Evolutionary conservation across 2,113 vertebrate genomes (phyloP).

Genomic region (human (Homo sapiens)): DNA sequence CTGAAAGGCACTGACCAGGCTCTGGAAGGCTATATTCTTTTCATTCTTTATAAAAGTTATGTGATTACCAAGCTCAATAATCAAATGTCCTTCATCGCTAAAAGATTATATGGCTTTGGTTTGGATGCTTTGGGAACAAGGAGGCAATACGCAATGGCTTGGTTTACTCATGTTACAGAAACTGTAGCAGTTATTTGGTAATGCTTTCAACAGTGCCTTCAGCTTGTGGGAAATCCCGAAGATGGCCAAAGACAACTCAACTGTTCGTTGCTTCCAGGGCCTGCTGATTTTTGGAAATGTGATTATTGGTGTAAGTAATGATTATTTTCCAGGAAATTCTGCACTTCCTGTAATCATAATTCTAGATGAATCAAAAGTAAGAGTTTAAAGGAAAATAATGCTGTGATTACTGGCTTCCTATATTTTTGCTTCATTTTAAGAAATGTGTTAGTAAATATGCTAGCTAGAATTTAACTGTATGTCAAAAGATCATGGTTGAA

Average conservation of each 20-base stretch:
- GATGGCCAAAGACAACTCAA: constrained; percentile 83
- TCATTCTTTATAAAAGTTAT: background rate
- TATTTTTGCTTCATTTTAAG: constrained; percentile 24
- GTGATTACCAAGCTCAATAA: background rate
- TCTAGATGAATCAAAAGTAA: constrained; percentile 3
- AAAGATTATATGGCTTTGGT: background rate
- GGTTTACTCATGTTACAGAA: background rate
- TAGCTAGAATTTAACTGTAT: background rate
- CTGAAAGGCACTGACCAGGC: background rate
- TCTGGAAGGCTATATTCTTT: background rate
- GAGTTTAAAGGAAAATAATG: constrained; percentile 29
- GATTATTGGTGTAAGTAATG: constrained; percentile 85
- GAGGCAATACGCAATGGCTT: background rate
- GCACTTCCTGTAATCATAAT: background rate
- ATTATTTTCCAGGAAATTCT: constrained; percentile 14
- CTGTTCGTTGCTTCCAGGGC: constrained; percentile 83
- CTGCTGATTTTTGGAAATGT: constrained; percentile 87
- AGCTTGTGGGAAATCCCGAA: constrained; percentile 58
- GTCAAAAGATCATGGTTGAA: background rate
- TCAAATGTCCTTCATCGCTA: background rate
- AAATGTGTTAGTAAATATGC: constrained; percentile 15
- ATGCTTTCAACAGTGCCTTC: constrained; percentile 28
- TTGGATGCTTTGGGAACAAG: background rate
- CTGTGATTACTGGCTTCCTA: background rate
- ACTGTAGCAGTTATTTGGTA: background rate